phyloP scores from a whole-genome alignment of 2,113 vertebrate species.

The Dromaius novaehollandiae region DNA sequence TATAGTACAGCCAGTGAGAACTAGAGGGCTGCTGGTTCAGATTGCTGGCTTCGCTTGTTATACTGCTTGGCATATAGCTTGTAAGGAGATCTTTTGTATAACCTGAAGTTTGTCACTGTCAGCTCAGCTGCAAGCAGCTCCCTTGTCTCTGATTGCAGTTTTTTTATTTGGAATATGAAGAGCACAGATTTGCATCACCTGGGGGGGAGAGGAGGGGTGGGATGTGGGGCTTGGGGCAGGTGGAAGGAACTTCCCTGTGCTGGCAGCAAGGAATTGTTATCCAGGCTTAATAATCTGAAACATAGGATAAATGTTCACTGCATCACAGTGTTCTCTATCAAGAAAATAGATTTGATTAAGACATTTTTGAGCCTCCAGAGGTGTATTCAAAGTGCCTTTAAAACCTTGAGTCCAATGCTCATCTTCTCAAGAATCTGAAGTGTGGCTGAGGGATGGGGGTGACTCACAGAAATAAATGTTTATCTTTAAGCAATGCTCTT shows the following conservation, averaged over 20 bases:
- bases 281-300: slow-evolving; percentile 15
- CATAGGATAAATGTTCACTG: neutral
- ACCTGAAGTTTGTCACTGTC: slow-evolving; percentile 53
- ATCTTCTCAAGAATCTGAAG: neutral
- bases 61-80: neutral
- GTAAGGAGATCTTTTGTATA: slow-evolving; percentile 23
- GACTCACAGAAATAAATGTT: neutral
- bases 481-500: neutral
- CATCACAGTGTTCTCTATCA: neutral
- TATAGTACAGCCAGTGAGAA: slow-evolving; percentile 13
- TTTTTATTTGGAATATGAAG: neutral
- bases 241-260: neutral
- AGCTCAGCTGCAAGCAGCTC: neutral
- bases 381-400: neutral
- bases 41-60: slow-evolving; percentile 45
- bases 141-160: neutral
- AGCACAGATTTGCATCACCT: neutral
- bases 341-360: neutral
- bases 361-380: neutral
- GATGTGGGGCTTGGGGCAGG: neutral
- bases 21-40: slow-evolving; percentile 9
- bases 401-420: neutral
- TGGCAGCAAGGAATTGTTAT: neutral
- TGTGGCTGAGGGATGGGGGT: neutral
- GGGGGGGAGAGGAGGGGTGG: fast-evolving